Percentiles rank a stretch among this genome's conserved stretches.
These are phyloP conservation scores for Pyrrhosoma nymphula DNA, from an alignment of 2,888 invertebrate species.

Conservation along the genomic window DNA sequence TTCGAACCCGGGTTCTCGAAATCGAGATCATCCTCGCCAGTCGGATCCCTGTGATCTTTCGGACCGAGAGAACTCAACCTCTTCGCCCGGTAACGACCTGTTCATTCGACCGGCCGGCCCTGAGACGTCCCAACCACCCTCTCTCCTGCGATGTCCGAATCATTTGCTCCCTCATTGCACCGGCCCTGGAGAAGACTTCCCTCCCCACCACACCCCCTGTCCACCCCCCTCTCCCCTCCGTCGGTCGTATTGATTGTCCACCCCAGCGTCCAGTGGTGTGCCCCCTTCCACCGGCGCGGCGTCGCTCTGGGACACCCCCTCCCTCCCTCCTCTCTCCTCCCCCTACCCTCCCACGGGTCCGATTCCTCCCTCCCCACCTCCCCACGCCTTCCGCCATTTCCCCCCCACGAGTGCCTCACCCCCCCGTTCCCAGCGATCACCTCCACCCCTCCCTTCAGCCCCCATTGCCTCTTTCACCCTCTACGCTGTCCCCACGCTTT, in stretches of 20 bases:
- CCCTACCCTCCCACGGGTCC: neutral
- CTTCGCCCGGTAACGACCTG: neutral
- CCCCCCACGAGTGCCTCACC: neutral
- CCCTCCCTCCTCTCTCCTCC: neutral
- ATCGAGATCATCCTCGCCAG: no score
- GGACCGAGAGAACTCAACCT: neutral
- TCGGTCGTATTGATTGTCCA: slow-evolving; percentile 61
- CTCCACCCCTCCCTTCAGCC: neutral
- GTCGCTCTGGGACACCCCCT: neutral
- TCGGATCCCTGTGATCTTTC: no score
- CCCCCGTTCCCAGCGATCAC: neutral
- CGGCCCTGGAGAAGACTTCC: neutral
- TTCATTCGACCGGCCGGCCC: neutral
- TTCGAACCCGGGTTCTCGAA: no score
- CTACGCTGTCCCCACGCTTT: no score
- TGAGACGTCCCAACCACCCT: neutral
- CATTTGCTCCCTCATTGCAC: slow-evolving; percentile 53
- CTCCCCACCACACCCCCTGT: neutral
- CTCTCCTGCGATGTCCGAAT: slow-evolving; percentile 1
- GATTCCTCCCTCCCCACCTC: neutral
- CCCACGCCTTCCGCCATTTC: neutral
- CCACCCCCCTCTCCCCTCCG: neutral
- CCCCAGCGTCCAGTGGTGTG: slow-evolving; percentile 45
- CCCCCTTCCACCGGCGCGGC: neutral
- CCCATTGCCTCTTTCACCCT: no score